A percentile compares a stretch with the other conserved stretches of the same genome.
Conservation (phyloP, 2,888 invertebrate genomes). For the Drosophila recens region DNA sequence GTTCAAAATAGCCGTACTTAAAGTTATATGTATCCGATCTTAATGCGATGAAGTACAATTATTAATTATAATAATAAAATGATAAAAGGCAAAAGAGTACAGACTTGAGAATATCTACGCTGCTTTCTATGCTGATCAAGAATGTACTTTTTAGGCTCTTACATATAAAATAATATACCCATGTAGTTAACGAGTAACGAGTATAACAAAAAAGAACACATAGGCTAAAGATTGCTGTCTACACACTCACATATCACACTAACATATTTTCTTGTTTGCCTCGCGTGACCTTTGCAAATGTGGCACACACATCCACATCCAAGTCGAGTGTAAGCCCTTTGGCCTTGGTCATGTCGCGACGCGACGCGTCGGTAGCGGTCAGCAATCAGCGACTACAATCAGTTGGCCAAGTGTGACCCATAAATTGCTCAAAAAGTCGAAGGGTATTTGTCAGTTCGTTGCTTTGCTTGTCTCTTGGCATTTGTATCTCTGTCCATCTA, state of each 20-base stretch:
- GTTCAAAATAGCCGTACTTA: no score
- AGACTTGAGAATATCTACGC: not conserved
- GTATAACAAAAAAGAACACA: not conserved
- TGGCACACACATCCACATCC: conserved; percentile 52
- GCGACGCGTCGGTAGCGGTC: conserved; percentile 41
- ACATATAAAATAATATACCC: not conserved
- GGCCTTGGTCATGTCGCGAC: conserved; percentile 68
- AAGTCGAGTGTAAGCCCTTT: conserved; percentile 63
- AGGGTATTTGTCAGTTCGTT: conserved; percentile 78
- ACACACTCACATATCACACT: not conserved
- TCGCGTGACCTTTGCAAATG: conserved; percentile 67
- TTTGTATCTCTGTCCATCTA: conserved; percentile 5
- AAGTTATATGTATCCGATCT: no score
- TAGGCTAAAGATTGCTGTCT: conserved; percentile 14
- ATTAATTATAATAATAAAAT: no score
- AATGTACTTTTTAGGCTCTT: not conserved
- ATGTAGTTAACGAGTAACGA: not conserved
- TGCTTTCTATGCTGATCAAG: not conserved
- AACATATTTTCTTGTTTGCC: conserved; percentile 7
- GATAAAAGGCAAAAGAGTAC: no score
- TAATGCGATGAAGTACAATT: no score
- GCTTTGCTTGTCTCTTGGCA: conserved; percentile 59
- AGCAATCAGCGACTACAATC: conserved; percentile 74
- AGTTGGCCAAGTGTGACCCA: conserved; percentile 70
- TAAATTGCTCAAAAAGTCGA: conserved; percentile 79